Evolutionary conservation across 1,140 invertebrate genomes (phyloP).

Genomic region (Pseudomyrmex concolor): DNA sequence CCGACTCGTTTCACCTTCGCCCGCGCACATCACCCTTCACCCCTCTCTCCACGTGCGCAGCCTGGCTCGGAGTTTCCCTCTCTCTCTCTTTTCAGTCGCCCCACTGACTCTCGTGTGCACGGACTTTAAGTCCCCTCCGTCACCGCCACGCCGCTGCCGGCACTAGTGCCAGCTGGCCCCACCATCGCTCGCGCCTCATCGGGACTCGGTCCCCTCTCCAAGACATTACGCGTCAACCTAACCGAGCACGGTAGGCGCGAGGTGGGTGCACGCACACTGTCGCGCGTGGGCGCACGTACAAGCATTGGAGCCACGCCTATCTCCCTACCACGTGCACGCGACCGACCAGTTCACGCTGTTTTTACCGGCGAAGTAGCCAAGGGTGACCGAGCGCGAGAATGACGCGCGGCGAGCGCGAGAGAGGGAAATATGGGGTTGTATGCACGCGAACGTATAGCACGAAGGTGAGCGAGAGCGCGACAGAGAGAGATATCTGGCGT

Average conservation of each 20-base stretch:
- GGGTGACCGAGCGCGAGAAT: constrained; percentile 50
- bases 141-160: constrained; percentile 42
- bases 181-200: neutral
- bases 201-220: constrained; percentile 60
- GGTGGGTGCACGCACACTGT: constrained; percentile 77
- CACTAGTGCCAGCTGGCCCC: constrained; percentile 60
- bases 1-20: constrained; percentile 81
- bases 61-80: constrained; percentile 4
- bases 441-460: constrained; percentile 14
- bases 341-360: constrained; percentile 72
- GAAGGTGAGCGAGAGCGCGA: constrained; percentile 27
- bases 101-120: constrained; percentile 67
- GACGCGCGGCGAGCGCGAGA: neutral
- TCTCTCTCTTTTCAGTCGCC: constrained; percentile 14
- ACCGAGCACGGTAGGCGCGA: constrained; percentile 76
- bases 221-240: constrained; percentile 49
- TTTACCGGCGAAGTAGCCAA: constrained; percentile 69
- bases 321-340: constrained; percentile 72
- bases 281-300: constrained; percentile 68
- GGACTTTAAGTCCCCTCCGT: constrained; percentile 65
- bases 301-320: constrained; percentile 77
- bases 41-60: constrained; percentile 67
- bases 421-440: constrained; percentile 22
- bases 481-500: constrained; percentile 62
- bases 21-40: constrained; percentile 70